These are phyloP conservation scores for Nannoperca australis DNA, from an alignment of 2,797 vertebrate species.

Conservation along the genomic window DNA sequence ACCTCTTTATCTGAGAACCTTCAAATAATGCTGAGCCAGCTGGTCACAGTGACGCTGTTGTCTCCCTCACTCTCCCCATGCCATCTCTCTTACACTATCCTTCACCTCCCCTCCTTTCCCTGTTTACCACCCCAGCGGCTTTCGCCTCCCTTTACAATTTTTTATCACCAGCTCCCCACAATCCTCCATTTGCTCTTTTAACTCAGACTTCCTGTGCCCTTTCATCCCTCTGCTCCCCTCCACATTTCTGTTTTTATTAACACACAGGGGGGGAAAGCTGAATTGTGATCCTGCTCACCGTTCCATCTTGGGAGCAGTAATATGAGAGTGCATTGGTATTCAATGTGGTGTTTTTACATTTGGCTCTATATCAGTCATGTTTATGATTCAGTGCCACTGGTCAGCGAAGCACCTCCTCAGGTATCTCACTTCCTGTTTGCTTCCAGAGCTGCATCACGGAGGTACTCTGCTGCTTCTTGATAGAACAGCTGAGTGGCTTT, in stretches of 20 bases:
- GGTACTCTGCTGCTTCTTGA: conserved; percentile 3
- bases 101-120: conserved; percentile 21
- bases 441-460: neutral
- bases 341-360: conserved; percentile 63
- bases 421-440: conserved; percentile 35
- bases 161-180: conserved; percentile 12
- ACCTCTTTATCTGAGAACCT: conserved; percentile 58
- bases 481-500: neutral
- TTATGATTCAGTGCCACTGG: conserved; percentile 55
- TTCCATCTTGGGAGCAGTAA: conserved; percentile 54
- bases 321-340: conserved; percentile 62
- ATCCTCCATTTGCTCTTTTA: conserved; percentile 35
- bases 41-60: conserved; percentile 43
- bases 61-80: conserved; percentile 44
- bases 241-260: conserved; percentile 37
- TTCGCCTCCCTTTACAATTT: conserved; percentile 31
- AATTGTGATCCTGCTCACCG: conserved; percentile 51
- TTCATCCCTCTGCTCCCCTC: conserved; percentile 33
- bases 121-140: conserved; percentile 17
- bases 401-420: conserved; percentile 29
- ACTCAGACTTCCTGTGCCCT: conserved; percentile 14
- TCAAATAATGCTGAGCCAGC: conserved; percentile 74
- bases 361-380: conserved; percentile 67
- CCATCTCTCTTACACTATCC: conserved; percentile 53
- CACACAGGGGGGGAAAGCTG: conserved; percentile 41